Base-by-base conservation (phyloP, 2,113 vertebrate species). In the Sardina pilchardus region DNA sequence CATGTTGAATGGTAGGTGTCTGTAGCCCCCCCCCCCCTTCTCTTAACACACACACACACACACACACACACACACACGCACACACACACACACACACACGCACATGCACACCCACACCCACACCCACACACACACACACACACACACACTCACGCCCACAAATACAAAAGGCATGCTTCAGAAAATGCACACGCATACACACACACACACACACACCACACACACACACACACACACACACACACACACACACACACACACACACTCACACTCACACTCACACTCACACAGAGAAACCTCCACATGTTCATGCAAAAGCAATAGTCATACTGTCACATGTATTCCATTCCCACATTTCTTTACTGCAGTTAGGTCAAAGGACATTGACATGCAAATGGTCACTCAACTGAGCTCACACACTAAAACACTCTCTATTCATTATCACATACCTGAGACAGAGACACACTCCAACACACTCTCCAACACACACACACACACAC, bases 1-100 rank as follows among this genome's bases (percentile, higher is more conserved):
- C 34, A 78, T 78, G 71, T 78, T 78, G 71, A 14, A 78, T 36
- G 26, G 63, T 71, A 71, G n/a, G n/a, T 71, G 63, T 71, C 63
- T 10, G 9, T 17, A 56, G 21, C 53, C 9, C 1, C 16, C 53
- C 16, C 53, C 4, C 59, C 7, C 21, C 6, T 1, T 4, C 56
- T 0, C 67, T n/a, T n/a, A n/a, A 34, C 67, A 75, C 67, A 63
- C 26, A 17, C 67, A 71, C 67, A 75, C 26, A 75, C 26, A 75
- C 30, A 17, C 67, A 75, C 67, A 75, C 26, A 75, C 30, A 34
- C 0, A 71, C 30, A 34, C 63, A 75, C 67, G 17, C 26, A 34
- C 2, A 34, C 2, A 17, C 30, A 75, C 26, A 34, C 19, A 16
- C 10, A 34, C 8, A 14, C 9, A 30, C 26, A 30, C 26, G 34